phyloP scores from a whole-genome alignment of 2,113 vertebrate genomes.

The Ondatra zibethicus region DNA sequence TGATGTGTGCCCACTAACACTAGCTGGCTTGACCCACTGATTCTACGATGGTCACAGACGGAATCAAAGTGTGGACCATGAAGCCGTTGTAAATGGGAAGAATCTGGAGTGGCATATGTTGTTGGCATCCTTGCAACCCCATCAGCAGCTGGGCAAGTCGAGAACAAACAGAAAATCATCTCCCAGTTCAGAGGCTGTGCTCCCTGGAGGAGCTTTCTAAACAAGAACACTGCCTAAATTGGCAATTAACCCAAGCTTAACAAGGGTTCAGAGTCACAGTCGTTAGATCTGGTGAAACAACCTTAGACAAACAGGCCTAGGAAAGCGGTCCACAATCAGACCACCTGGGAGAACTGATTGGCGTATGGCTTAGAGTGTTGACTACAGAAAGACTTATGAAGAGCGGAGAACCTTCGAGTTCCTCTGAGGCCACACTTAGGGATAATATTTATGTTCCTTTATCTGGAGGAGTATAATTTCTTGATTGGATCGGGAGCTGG shows the following conservation, averaged over 20 bases:
- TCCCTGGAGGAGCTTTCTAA: background rate
- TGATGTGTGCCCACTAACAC: background rate
- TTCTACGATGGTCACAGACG: background rate
- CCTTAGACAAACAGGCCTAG: background rate
- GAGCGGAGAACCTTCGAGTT: background rate
- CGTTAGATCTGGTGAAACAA: background rate
- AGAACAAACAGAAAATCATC: slow-evolving; percentile 64
- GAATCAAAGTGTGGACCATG: background rate
- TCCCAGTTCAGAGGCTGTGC: slow-evolving; percentile 69
- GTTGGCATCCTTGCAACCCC: slow-evolving; percentile 61
- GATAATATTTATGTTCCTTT: background rate
- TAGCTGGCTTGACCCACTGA: background rate
- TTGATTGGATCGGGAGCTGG: background rate
- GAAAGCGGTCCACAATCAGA: background rate
- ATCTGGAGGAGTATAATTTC: background rate
- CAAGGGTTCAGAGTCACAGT: slow-evolving; percentile 5
- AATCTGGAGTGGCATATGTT: slow-evolving; percentile 57
- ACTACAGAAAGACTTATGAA: background rate
- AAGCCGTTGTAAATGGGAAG: slow-evolving; percentile 28
- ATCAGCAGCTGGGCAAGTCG: slow-evolving; percentile 66
- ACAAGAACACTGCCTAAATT: slow-evolving; percentile 3
- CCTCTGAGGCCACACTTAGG: background rate
- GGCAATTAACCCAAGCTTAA: slow-evolving; percentile 49
- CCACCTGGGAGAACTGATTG: background rate
- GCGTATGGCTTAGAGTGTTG: background rate